These are phyloP conservation scores for Pelobates fuscus DNA, from an alignment of 2,113 vertebrate species.

Conservation along the genomic window DNA sequence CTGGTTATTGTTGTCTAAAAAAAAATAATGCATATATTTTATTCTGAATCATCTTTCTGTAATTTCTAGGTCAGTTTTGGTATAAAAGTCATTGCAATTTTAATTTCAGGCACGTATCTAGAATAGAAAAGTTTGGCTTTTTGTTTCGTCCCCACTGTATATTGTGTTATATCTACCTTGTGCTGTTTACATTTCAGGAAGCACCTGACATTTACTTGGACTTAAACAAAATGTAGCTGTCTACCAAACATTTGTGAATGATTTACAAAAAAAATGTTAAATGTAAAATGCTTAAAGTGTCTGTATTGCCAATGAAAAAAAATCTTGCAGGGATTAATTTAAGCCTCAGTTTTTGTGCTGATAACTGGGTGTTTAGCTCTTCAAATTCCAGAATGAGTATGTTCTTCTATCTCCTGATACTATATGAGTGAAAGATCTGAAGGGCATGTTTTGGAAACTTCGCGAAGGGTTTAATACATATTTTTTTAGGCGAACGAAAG, in stretches of 20 bases:
- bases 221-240: slow-evolving; percentile 1
- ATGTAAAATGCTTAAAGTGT: slow-evolving; percentile 22
- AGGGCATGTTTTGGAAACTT: background rate
- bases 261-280: slow-evolving; percentile 16
- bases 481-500: background rate
- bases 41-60: slow-evolving; percentile 28
- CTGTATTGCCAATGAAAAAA: slow-evolving; percentile 18
- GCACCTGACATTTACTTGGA: background rate
- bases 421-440: too few relatives aligned
- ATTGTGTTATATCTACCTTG: slow-evolving; percentile 5
- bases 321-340: slow-evolving; percentile 15
- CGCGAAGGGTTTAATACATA: background rate
- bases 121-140: background rate
- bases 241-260: slow-evolving; percentile 31
- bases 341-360: slow-evolving; percentile 4
- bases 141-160: background rate
- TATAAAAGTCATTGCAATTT: background rate
- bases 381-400: too few relatives aligned
- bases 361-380: background rate
- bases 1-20: slow-evolving; percentile 7
- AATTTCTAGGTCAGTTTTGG: slow-evolving; percentile 12
- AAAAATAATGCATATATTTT: slow-evolving; percentile 10
- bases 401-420: too few relatives aligned
- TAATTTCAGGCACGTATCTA: background rate
- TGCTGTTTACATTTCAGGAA: slow-evolving; percentile 27